These are phyloP conservation scores for Tricholaema leucomelas DNA, from an alignment of 2,113 vertebrate species.

Conservation along the genomic window DNA sequence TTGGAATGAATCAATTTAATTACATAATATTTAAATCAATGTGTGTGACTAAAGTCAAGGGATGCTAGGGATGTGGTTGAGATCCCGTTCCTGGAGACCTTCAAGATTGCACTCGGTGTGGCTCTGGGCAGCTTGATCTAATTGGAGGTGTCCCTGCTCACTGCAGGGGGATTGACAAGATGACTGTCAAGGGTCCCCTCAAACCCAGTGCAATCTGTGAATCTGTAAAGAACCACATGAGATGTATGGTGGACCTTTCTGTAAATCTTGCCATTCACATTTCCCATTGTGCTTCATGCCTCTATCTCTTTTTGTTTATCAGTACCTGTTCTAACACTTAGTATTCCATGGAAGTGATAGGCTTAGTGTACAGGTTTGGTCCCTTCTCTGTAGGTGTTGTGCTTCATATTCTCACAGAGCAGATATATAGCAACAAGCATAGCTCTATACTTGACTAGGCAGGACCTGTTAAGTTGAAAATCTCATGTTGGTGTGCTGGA, in stretches of 20 bases:
- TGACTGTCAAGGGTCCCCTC: no score
- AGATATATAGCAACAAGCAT: not conserved
- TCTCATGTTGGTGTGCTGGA: not conserved
- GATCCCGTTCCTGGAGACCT: no score
- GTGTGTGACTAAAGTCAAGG: not conserved
- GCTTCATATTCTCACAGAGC: not conserved
- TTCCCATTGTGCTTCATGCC: not conserved
- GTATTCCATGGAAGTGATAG: not conserved
- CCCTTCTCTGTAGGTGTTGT: not conserved
- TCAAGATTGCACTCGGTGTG: no score
- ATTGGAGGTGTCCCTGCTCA: no score
- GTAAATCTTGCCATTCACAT: not conserved
- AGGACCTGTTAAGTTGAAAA: not conserved
- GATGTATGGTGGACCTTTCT: not conserved
- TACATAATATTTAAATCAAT: not conserved
- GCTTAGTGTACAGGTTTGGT: rapidly evolving
- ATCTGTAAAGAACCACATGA: not conserved
- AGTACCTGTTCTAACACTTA: not conserved
- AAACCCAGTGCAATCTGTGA: no score
- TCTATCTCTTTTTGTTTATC: not conserved
- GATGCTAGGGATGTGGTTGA: no score
- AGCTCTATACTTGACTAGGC: not conserved
- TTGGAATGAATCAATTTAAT: not conserved
- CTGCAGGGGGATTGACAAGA: no score
- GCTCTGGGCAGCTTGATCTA: no score